Evolutionary conservation across 1,140 invertebrate species (phyloP).

Genomic region (Gryon sp.): DNA sequence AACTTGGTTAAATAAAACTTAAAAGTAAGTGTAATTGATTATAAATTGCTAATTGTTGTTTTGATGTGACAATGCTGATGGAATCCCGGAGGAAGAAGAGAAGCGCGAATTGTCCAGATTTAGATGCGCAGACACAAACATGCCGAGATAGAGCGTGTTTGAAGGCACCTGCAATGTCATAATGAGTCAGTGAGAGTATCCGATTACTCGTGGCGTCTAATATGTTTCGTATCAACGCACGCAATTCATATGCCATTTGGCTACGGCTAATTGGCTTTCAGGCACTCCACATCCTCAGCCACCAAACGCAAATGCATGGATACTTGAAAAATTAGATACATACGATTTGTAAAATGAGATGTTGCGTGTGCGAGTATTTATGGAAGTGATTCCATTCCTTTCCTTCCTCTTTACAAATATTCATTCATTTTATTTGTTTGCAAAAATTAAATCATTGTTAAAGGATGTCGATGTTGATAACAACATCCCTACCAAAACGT

Average conservation of each 20-base stretch:
- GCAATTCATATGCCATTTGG: constrained; percentile 21
- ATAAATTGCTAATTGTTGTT: constrained; percentile 27
- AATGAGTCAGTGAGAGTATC: constrained; percentile 9
- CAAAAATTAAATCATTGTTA: no score
- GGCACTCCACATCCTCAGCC: background rate
- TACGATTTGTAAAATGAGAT: constrained; percentile 38
- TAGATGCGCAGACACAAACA: constrained; percentile 67
- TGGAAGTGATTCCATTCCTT: constrained; percentile 5
- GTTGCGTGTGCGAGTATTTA: constrained; percentile 4
- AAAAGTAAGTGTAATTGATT: no score
- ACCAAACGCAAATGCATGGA: constrained; percentile 1
- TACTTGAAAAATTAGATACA: constrained; percentile 28
- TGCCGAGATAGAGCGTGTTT: constrained; percentile 28
- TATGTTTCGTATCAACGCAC: constrained; percentile 11
- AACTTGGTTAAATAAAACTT: background rate
- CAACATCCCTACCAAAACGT: no score
- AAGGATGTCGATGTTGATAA: no score
- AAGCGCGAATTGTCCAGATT: constrained; percentile 68
- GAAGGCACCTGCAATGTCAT: constrained; percentile 63
- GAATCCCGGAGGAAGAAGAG: constrained; percentile 30
- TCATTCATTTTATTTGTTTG: background rate
- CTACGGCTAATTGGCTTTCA: constrained; percentile 9
- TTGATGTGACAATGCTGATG: constrained; percentile 67
- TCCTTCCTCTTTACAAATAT: background rate
- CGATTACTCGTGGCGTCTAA: constrained; percentile 14